phyloP scores from a whole-genome alignment of 2,888 invertebrate species.

The Meliscaeva auricollis region DNA sequence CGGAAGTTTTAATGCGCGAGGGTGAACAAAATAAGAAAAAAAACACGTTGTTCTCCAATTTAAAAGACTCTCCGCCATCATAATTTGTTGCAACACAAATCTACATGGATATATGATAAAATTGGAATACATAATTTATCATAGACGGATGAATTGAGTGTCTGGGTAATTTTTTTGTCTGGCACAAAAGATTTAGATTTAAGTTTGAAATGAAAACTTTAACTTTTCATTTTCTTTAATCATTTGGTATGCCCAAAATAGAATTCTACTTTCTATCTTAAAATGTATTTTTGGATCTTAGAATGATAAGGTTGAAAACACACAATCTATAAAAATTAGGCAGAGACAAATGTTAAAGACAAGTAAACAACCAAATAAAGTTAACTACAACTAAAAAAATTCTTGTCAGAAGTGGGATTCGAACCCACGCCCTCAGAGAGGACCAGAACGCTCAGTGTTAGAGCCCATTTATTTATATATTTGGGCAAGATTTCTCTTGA shows the following conservation, averaged over 20 bases:
- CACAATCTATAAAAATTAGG: too few relatives aligned
- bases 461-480: not conserved
- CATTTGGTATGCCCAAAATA: too few relatives aligned
- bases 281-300: too few relatives aligned
- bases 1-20: slow-evolving; percentile 18
- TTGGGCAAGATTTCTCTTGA: slow-evolving; percentile 77
- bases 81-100: slow-evolving; percentile 55
- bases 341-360: too few relatives aligned
- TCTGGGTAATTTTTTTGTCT: not conserved
- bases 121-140: too few relatives aligned
- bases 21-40: slow-evolving; percentile 4
- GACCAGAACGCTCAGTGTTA: slow-evolving; percentile 70
- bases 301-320: too few relatives aligned
- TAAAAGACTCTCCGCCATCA: slow-evolving; percentile 47
- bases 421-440: slow-evolving; percentile 76
- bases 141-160: too few relatives aligned
- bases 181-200: not conserved
- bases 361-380: too few relatives aligned
- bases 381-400: slow-evolving; percentile 18
- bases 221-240: not conserved
- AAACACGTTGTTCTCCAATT: slow-evolving; percentile 50
- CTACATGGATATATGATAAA: not conserved
- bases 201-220: not conserved
- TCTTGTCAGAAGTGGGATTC: slow-evolving; percentile 75
- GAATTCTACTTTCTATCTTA: too few relatives aligned